A percentile compares a stretch with the other conserved stretches of the same genome.
phyloP scores from a whole-genome alignment of 2,113 vertebrate genomes.

The Anhinga rufa region DNA sequence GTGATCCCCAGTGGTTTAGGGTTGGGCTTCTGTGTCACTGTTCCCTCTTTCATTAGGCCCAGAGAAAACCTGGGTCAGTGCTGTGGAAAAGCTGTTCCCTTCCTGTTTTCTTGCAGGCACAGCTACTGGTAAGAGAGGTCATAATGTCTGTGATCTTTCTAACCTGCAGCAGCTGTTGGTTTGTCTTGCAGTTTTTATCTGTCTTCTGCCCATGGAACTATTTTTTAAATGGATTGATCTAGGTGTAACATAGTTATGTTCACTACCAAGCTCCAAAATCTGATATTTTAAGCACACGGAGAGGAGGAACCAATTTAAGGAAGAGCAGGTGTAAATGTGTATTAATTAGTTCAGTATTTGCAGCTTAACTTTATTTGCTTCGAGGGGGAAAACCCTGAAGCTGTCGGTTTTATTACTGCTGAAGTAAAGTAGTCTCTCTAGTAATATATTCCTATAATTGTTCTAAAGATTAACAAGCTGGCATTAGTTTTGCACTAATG shows the following conservation, averaged over 20 bases:
- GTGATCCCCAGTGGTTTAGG: not conserved
- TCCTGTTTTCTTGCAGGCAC: not conserved
- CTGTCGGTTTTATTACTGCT: not conserved
- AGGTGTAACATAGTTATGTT: not conserved
- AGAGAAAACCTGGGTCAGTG: not conserved
- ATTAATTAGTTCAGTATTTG: not conserved
- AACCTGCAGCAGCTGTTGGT: not conserved
- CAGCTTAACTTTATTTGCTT: not conserved
- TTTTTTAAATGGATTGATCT: not conserved
- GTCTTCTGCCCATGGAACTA: not conserved
- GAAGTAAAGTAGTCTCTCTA: not conserved
- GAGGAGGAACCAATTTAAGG: not conserved
- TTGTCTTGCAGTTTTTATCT: not conserved
- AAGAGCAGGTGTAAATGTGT: not conserved
- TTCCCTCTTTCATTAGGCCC: not conserved
- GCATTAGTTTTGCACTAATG: not conserved
- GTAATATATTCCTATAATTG: not conserved
- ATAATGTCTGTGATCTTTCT: not conserved
- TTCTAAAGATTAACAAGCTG: constrained; percentile 5
- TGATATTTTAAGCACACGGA: not conserved
- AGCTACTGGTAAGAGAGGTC: not conserved
- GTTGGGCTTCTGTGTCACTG: not conserved
- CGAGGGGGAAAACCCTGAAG: accelerated
- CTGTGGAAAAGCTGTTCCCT: not conserved
- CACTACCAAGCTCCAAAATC: not conserved